Evolutionary conservation across 2,113 vertebrate species (phyloP).

Genomic region (Lontra canadensis): DNA sequence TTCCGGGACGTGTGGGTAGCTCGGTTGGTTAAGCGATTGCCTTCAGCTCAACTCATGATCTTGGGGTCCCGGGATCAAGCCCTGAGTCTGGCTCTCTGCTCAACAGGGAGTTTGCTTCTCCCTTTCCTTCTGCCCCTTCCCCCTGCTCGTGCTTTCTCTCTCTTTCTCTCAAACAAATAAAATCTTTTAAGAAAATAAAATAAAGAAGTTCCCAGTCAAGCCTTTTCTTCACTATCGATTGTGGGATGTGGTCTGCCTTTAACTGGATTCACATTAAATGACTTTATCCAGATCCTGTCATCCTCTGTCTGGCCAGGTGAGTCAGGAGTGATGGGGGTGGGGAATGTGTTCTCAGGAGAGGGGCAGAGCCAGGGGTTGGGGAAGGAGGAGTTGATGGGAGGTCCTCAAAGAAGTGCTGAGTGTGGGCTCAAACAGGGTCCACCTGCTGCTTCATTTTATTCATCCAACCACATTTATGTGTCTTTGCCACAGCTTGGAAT

Average conservation of each 20-base stretch:
- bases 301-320: too few relatives aligned
- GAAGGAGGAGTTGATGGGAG: too few relatives aligned
- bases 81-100: not conserved
- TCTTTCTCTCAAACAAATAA: not conserved
- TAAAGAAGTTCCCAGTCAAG: not conserved
- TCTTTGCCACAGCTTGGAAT: accelerated
- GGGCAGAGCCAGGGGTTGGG: not conserved
- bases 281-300: not conserved
- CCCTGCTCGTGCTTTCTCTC: not conserved
- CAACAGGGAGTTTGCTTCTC: not conserved
- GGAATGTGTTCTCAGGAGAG: not conserved
- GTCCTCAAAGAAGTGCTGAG: not conserved
- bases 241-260: not conserved
- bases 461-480: not conserved
- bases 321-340: not conserved
- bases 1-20: not conserved
- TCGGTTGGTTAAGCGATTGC: not conserved
- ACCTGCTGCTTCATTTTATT: not conserved
- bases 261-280: not conserved
- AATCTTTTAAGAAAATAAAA: not conserved
- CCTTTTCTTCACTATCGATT: not conserved
- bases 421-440: not conserved
- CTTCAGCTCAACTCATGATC: not conserved
- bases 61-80: not conserved
- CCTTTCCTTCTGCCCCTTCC: not conserved